Conservation (phyloP, 92 coral and sea anemone species). For the Porites rus region DNA sequence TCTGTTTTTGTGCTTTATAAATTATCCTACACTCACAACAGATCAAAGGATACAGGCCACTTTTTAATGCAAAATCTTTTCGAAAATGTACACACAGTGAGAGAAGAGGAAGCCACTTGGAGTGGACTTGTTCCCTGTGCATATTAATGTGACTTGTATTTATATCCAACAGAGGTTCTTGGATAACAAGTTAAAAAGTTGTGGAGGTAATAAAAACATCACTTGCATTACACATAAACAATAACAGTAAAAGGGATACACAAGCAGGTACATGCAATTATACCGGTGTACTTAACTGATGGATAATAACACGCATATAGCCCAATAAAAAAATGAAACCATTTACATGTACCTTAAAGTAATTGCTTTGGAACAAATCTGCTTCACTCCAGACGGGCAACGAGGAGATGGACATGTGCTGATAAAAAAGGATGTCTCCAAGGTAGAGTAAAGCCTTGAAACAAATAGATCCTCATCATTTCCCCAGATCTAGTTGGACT, state of each 20-base stretch:
- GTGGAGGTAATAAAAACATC: conserved; percentile 34
- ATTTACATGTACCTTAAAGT: conserved; percentile 35
- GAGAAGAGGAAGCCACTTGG: no score
- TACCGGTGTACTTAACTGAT: conserved; percentile 14
- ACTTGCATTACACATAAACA: conserved; percentile 3
- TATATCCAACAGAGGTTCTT: conserved; percentile 35
- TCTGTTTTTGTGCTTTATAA: no score
- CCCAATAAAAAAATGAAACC: not conserved
- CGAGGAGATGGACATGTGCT: conserved; percentile 44
- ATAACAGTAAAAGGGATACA: conserved; percentile 21
- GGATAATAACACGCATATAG: conserved; percentile 7
- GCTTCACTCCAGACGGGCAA: conserved; percentile 44
- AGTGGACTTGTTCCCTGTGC: no score
- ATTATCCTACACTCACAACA: no score
- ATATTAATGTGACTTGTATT: conserved; percentile 20
- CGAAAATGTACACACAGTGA: no score
- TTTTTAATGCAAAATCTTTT: no score
- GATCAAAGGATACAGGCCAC: no score
- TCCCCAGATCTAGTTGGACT: conserved; percentile 43
- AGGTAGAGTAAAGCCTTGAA: conserved; percentile 31
- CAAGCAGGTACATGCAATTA: conserved; percentile 27
- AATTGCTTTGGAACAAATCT: conserved; percentile 32
- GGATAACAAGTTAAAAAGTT: conserved; percentile 28
- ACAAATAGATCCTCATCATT: conserved; percentile 48
- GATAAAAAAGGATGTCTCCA: conserved; percentile 22